Evolutionary conservation across 92 coral and sea anemone genomes (phyloP), one percentile per base, ranked within the genome.

Genomic region (Porites cylindrica): DNA sequence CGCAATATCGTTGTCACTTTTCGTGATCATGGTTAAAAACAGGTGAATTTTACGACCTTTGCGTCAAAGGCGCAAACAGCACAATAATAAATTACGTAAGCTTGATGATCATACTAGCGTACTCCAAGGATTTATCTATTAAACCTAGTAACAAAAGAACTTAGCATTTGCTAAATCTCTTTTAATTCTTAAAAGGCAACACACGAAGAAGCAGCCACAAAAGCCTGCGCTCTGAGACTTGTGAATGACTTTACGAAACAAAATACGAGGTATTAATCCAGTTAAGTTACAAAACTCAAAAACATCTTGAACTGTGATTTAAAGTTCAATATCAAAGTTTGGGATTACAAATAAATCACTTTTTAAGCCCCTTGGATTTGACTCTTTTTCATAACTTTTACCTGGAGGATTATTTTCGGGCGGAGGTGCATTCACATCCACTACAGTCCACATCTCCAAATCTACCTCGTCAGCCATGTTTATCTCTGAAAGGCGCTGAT

Each of bases 391-490:
- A 12, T 77, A n/a, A 3, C 9, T 17, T 64, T 74, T 71, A 82
- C 86, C 86, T 60, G 77, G 62, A 11, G 23, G 70, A 71, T n/a
- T 82, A 56, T 71, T 59, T n/a, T 43, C 86, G 0, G 86, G 78
- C 3, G 20, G 17, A 12, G 38, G 47, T 38, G 5, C 58, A 8
- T 58, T 59, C 6, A 58, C 86, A 26, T 82, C 70, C 6, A 59
- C 61, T 11, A 82, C 66, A 0, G 86, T 82, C 78, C 78, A 82
- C 86, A 82, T 82, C 50, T 82, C 86, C 23, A 82, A 63, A 19
- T 78, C 19, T 0, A 62, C 19, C 0, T 26, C 56, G 70, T 82
- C 70, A 51, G 78, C 78, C 78, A 71, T 70, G 1, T 29, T 59
- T 59, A 24, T 19, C 65, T 18, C 26, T 75, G 17, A 18, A 26